phyloP scores from a whole-genome alignment of 2,888 invertebrate genomes.

The Oegoconia quadripuncta region DNA sequence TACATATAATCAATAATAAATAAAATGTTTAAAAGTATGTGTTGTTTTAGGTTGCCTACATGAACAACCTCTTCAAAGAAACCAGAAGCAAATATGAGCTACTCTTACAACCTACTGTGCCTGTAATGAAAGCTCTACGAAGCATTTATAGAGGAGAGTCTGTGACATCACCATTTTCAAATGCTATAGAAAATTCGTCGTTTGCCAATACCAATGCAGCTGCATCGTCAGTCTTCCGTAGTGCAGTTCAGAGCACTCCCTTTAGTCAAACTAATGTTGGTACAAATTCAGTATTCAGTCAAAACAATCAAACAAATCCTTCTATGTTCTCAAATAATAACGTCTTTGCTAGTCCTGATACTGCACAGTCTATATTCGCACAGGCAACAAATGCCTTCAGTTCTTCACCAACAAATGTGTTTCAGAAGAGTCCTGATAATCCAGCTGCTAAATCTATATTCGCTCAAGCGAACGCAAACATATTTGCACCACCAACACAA shows the following conservation, averaged over 20 bases:
- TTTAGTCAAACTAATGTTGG: constrained; percentile 24
- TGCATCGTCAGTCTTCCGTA: constrained; percentile 54
- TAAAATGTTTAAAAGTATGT: too few relatives aligned
- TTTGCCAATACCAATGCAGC: constrained; percentile 19
- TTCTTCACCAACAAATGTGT: constrained; percentile 12
- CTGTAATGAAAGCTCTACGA: constrained; percentile 41
- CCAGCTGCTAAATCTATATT: constrained; percentile 28
- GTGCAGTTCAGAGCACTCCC: constrained; percentile 39
- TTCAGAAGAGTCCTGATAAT: constrained; percentile 16
- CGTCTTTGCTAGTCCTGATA: constrained; percentile 20
- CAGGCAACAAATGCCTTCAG: constrained; percentile 38
- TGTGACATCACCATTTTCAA: constrained; percentile 40
- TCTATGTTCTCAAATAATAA: too few relatives aligned
- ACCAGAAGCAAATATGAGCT: constrained; percentile 48
- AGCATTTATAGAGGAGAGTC: constrained; percentile 51
- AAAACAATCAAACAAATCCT: constrained; percentile 20
- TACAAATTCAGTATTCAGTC: constrained; percentile 19
- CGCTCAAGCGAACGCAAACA: constrained; percentile 19
- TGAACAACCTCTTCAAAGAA: constrained; percentile 48
- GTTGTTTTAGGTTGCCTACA: constrained; percentile 42
- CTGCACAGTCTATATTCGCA: constrained; percentile 48
- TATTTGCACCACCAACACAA: constrained; percentile 17
- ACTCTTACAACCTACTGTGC: constrained; percentile 38
- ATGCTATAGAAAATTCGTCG: constrained; percentile 21
- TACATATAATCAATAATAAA: too few relatives aligned